Base-by-base conservation (phyloP, 2,888 invertebrate species). In the Eristalis intricaria region DNA sequence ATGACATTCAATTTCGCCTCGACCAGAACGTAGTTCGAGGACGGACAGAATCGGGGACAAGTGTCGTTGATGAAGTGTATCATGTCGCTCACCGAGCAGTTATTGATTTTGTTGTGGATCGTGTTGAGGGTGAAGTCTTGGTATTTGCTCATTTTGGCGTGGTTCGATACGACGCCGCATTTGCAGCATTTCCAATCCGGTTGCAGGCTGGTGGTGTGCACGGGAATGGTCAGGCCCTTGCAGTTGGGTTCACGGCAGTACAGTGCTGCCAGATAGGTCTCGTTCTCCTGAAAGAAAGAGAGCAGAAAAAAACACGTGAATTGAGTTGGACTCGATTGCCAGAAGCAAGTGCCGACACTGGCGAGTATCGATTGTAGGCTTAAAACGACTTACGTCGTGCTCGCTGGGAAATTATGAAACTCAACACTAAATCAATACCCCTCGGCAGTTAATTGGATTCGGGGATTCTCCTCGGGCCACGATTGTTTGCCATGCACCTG, bases 131-230 rank as follows among this genome's bases (percentile, higher is more conserved):
- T 91, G 56, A 93, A 92, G 81, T 92, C 92, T 89, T 93, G 92
- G 79, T 92, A 91, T 32, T 92, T 91, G 0, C 91, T 91, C 91
- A 92, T 92, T 89, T 92, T 91, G 8, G 91, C 84, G 40, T 92
- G 91, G 7, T 91, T 90, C 66, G 92, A 91, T 8, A 91, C 90
- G 40, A 89, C 90, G 50, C 90, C 93, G 90, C 96, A 96, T 90
- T 93, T 94, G 81, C 95, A 93, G 91, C 96, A 96, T 84, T 94
- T 94, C 96, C 96, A 96, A 5, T 93, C 91, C 0, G 96, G 94
- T 7, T 93, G 92, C 89, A 94, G 92, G 43, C 95, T 94, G 76
- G 95, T 92, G 4, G 96, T 95, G 91, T 95, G 94, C 0, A 94
- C 94, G 11, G 96, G 95, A 81, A 95, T 90, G 22, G 92, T 91